Percentiles rank a stretch among this genome's conserved stretches.
Conservation (phyloP, 2,797 vertebrate genomes). For the Brachyrhaphis roseni region DNA sequence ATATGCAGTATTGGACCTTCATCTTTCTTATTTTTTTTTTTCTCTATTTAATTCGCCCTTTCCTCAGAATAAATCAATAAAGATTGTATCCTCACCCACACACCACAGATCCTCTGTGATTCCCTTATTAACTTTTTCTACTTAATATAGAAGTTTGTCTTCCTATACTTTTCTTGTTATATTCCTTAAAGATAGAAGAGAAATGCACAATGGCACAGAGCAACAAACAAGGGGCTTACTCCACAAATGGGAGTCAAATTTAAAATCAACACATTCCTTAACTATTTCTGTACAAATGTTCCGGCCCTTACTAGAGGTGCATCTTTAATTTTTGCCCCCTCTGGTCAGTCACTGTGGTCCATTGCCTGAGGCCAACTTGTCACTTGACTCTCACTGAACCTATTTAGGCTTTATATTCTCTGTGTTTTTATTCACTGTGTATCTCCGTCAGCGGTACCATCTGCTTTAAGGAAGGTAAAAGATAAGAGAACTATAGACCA, state of each 20-base stretch:
- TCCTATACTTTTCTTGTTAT: constrained; percentile 16
- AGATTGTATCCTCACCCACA: constrained; percentile 17
- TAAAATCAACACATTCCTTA: constrained; percentile 30
- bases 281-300: constrained; percentile 38
- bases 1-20: constrained; percentile 45
- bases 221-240: background rate
- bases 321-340: constrained; percentile 35
- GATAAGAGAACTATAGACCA: constrained; percentile 5
- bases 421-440: constrained; percentile 42
- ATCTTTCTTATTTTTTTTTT: constrained; percentile 16
- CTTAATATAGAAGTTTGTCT: constrained; percentile 37
- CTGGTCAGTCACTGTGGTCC: constrained; percentile 39
- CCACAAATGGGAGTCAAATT: constrained; percentile 31
- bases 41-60: constrained; percentile 42
- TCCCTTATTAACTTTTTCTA: constrained; percentile 22
- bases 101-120: constrained; percentile 20
- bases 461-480: constrained; percentile 18
- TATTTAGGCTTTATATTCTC: constrained; percentile 47
- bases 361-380: constrained; percentile 43
- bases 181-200: constrained; percentile 13
- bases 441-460: constrained; percentile 45
- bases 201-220: constrained; percentile 7
- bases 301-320: constrained; percentile 39
- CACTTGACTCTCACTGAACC: constrained; percentile 55
- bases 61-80: constrained; percentile 56